Base-by-base conservation (phyloP, 1,140 invertebrate genomes). In the Musca vetustissima region DNA sequence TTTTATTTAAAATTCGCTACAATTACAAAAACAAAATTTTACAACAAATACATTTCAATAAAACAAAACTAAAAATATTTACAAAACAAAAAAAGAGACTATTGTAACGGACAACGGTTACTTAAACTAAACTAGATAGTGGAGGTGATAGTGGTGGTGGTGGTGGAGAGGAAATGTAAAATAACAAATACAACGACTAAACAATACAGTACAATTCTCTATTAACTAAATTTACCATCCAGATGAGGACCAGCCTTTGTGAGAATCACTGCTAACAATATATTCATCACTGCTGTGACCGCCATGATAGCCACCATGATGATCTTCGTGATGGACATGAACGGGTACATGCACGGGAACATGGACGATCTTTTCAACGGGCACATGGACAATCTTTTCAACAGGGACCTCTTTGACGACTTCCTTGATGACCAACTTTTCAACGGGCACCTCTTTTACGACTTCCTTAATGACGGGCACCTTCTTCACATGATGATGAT, bases 401-500 rank as follows among this genome's bases (percentile, higher is more conserved):
- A 73, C 64, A 8, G 69, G 73, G 14, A 74, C 73, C 55, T 73
- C 70, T 53, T 71, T 72, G 21, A 65, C 59, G n/a, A 73, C 73
- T 14, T 73, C 47, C 61, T 82, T 82, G 11, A 82, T 72, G 61
- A 82, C 78, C 15, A 71, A 28, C 66, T 82, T 82, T 11, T 80
- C 73, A 65, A 82, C 80, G 7, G 76, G 78, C 15, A 72, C 64
- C 61, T 73, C 71, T 25, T 82, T 80, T 3, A 78, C 74, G 14
- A 72, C 24, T 22, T 73, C 67, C 28, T 81, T 79, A 1, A 75
- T 73, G 3, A 83, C 22, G 32, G 83, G 80, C 7, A 88, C 73
- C 74, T 89, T 88, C 75, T 88, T 84, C 28, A 87, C 84, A 73
- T 89, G 88, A 75, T 88, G 86, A 76, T 89, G 88, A 74, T 89